A percentile compares a stretch with the other conserved stretches of the same genome.
These are phyloP conservation scores for Arge pagana DNA, from an alignment of 2,888 invertebrate genomes.

Conservation along the genomic window DNA sequence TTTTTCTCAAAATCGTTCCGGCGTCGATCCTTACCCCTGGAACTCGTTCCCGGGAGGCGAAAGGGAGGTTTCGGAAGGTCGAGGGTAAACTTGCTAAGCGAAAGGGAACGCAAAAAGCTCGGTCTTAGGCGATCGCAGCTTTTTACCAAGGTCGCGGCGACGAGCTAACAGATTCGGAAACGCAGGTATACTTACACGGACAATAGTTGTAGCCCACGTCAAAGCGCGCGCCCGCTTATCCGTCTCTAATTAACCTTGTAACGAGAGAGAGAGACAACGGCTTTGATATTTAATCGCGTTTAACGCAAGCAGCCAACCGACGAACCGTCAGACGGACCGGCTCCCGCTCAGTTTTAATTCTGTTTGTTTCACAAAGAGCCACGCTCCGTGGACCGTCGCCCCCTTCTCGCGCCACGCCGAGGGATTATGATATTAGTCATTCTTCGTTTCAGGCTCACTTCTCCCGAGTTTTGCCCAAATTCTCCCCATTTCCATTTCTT, in stretches of 20 bases:
- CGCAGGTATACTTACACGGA: too few relatives aligned
- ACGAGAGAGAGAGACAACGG: conserved; percentile 33
- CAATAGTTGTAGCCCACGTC: too few relatives aligned
- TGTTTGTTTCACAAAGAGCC: conserved; percentile 48
- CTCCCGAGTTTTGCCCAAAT: not conserved
- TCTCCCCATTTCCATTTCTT: not conserved
- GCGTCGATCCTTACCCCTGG: too few relatives aligned
- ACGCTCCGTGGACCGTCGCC: not conserved
- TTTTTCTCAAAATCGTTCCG: too few relatives aligned
- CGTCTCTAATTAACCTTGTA: conserved; percentile 41
- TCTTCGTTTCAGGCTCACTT: not conserved
- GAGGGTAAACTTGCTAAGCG: too few relatives aligned
- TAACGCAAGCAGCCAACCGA: conserved; percentile 38
- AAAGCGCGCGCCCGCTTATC: conserved; percentile 8
- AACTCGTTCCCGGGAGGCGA: too few relatives aligned
- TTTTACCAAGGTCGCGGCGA: too few relatives aligned
- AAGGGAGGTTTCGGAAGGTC: too few relatives aligned
- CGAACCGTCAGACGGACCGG: not conserved
- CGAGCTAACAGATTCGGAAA: too few relatives aligned
- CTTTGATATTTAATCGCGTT: conserved; percentile 56
- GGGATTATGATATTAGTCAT: conserved; percentile 22
- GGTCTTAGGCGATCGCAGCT: too few relatives aligned
- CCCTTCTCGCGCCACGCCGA: too few relatives aligned
- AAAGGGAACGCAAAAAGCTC: too few relatives aligned
- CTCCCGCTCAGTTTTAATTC: conserved; percentile 46